These are phyloP conservation scores for Augiades crinisus DNA, from an alignment of 2,888 invertebrate genomes.

Conservation along the genomic window DNA sequence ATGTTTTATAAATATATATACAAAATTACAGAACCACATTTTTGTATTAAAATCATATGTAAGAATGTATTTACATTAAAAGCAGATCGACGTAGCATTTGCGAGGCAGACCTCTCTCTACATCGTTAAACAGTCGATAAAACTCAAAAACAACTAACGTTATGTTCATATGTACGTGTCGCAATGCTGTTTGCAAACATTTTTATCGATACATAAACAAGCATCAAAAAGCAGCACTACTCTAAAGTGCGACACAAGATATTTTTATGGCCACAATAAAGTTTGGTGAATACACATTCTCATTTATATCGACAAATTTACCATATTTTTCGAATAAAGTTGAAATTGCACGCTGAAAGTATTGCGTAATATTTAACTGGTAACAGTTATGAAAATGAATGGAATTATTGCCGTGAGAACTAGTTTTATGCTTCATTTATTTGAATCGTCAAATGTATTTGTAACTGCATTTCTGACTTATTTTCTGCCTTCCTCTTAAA, in stretches of 20 bases:
- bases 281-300: slow-evolving; percentile 7
- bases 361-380: background rate
- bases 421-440: too few species aligned
- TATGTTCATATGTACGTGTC: too few species aligned
- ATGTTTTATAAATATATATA: too few species aligned
- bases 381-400: background rate
- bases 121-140: background rate
- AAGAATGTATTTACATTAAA: too few species aligned
- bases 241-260: slow-evolving; percentile 19
- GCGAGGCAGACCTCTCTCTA: too few species aligned
- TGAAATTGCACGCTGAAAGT: background rate
- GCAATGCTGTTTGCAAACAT: background rate
- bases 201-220: slow-evolving; percentile 12
- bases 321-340: slow-evolving; percentile 11
- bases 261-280: slow-evolving; percentile 23
- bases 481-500: too few species aligned
- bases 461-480: too few species aligned
- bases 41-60: too few species aligned
- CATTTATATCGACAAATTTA: slow-evolving; percentile 12
- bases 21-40: too few species aligned
- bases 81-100: too few species aligned
- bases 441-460: too few species aligned
- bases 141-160: background rate
- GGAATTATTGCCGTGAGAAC: too few species aligned
- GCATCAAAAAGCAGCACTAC: background rate